These are phyloP conservation scores for Toxonevra muliebris DNA, from an alignment of 2,888 invertebrate species.

Conservation along the genomic window DNA sequence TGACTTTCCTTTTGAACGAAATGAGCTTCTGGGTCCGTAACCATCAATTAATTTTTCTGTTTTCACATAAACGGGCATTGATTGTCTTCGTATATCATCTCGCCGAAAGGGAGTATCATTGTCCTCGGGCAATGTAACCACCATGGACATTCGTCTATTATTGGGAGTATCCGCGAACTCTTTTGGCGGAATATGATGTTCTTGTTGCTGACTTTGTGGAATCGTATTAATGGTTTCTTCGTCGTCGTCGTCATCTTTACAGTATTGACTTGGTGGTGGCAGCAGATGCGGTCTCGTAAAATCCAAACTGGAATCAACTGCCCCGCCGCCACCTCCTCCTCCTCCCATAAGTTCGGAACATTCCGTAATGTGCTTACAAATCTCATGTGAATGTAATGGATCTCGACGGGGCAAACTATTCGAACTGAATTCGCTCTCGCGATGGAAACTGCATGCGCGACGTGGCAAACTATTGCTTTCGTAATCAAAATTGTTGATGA, in stretches of 20 bases:
- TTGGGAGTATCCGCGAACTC: not conserved
- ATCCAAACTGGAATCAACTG: conserved; percentile 42
- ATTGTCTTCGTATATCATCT: conserved; percentile 56
- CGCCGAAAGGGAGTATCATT: conserved; percentile 50
- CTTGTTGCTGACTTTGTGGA: conserved; percentile 26
- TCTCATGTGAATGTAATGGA: conserved; percentile 56
- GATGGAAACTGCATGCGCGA: conserved; percentile 61
- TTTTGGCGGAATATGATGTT: conserved; percentile 45
- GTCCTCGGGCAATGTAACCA: conserved; percentile 40
- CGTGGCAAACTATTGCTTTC: conserved; percentile 64
- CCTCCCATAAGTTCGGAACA: conserved; percentile 60
- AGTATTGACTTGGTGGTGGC: conserved; percentile 54
- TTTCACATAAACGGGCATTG: conserved; percentile 58
- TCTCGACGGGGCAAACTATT: conserved; percentile 62
- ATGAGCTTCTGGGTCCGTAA: conserved; percentile 51
- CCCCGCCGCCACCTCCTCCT: conserved; percentile 32
- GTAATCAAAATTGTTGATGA: conserved; percentile 52
- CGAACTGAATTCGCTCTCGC: conserved; percentile 60
- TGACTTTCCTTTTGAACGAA: conserved; percentile 42
- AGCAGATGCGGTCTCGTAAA: conserved; percentile 52
- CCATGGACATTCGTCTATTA: conserved; percentile 54
- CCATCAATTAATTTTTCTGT: conserved; percentile 55
- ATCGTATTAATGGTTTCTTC: conserved; percentile 43
- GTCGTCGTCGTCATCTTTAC: conserved; percentile 52
- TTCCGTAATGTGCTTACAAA: conserved; percentile 62